phyloP scores from a whole-genome alignment of 2,888 invertebrate genomes.

The Nymphalis polychloros region DNA sequence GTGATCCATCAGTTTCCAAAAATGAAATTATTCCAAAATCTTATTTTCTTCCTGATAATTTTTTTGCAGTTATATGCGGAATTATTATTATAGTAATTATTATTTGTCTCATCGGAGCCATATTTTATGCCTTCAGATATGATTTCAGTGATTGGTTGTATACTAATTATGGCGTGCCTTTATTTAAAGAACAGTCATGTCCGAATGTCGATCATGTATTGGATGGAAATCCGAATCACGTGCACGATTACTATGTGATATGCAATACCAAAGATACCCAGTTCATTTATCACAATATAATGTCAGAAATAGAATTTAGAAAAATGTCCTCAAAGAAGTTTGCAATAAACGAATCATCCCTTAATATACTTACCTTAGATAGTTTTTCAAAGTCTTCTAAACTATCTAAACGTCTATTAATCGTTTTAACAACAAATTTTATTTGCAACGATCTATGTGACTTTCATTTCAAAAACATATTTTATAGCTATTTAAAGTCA shows the following conservation, averaged over 20 bases:
- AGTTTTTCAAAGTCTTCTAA: constrained; percentile 75
- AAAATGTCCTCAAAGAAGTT: constrained; percentile 88
- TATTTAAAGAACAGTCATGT: constrained; percentile 88
- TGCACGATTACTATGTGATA: constrained; percentile 93
- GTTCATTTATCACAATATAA: constrained; percentile 85
- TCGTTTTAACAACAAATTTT: constrained; percentile 83
- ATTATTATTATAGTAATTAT: constrained; percentile 86
- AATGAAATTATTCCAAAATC: constrained; percentile 82
- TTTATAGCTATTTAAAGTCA: constrained; percentile 76
- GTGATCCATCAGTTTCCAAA: constrained; percentile 71
- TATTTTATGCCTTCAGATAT: constrained; percentile 88
- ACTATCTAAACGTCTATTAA: constrained; percentile 78
- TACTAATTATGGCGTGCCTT: constrained; percentile 88
- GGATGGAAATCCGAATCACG: constrained; percentile 85
- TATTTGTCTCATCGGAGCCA: constrained; percentile 85
- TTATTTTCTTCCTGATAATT: constrained; percentile 85
- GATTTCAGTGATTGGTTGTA: constrained; percentile 90
- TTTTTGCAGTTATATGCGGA: constrained; percentile 88
- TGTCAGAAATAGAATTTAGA: constrained; percentile 85
- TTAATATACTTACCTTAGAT: constrained; percentile 81
- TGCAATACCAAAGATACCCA: constrained; percentile 91
- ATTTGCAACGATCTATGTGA: constrained; percentile 75
- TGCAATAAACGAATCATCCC: constrained; percentile 84
- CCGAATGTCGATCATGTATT: constrained; percentile 82
- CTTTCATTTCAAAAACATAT: constrained; percentile 76